Evolutionary conservation across 2,888 invertebrate genomes (phyloP).

Genomic region (Oscheius sp.): DNA sequence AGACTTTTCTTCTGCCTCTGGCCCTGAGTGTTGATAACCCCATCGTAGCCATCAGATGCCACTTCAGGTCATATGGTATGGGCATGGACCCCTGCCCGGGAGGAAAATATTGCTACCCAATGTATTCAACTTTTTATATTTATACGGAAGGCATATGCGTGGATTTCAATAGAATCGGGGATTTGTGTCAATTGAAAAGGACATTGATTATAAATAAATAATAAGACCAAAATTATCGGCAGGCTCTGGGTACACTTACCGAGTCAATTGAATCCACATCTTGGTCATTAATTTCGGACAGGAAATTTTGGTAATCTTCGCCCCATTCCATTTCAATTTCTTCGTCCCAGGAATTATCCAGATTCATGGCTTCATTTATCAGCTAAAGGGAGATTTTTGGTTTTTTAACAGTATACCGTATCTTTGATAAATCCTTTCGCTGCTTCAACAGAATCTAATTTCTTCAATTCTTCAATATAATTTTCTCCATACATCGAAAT

Average conservation of each 20-base stretch:
- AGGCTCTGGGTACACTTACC: not conserved
- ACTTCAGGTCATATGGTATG: too few species aligned
- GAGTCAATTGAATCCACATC: not conserved
- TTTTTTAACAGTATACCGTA: not conserved
- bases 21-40: too few species aligned
- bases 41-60: too few species aligned
- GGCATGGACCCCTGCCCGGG: too few species aligned
- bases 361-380: not conserved
- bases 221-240: too few species aligned
- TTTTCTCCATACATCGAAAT: slow-evolving; percentile 28
- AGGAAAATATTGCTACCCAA: too few species aligned
- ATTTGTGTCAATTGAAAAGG: too few species aligned
- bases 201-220: too few species aligned
- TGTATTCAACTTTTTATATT: too few species aligned
- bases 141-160: too few species aligned
- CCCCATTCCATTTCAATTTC: slow-evolving; percentile 10
- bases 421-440: not conserved
- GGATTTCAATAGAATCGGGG: too few species aligned
- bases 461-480: slow-evolving; percentile 27
- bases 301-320: not conserved
- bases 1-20: too few species aligned
- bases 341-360: not conserved
- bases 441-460: not conserved
- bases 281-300: not conserved
- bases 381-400: not conserved